Evolutionary conservation across 2,888 invertebrate species (phyloP).

Genomic region (Eupithecia subfuscata): DNA sequence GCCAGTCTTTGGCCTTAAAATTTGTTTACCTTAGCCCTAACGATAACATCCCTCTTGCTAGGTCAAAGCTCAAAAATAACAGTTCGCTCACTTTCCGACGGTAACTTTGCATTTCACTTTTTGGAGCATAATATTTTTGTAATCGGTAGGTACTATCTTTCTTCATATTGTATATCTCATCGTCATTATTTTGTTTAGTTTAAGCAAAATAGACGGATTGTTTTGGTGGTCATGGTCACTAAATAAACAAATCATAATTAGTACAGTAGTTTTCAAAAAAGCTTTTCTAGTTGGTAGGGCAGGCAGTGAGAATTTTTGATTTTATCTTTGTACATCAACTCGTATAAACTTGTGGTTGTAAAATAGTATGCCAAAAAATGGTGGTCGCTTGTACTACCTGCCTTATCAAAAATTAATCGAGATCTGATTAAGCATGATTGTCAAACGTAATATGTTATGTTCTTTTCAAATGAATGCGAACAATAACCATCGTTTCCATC

Average conservation of each 20-base stretch:
- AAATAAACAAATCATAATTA: background rate
- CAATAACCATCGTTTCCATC: background rate
- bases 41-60: constrained; percentile 53
- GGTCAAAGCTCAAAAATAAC: constrained; percentile 38
- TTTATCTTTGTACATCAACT: background rate
- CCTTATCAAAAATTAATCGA: background rate
- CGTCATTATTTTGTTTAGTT: background rate
- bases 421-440: background rate
- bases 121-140: background rate
- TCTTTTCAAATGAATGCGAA: background rate
- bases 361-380: background rate
- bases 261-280: background rate
- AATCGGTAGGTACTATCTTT: background rate
- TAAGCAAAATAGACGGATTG: background rate
- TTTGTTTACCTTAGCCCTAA: constrained; percentile 66
- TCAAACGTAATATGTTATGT: background rate
- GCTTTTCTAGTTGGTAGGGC: background rate
- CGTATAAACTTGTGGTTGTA: background rate
- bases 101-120: background rate
- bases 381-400: too few species aligned
- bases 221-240: background rate
- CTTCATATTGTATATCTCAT: background rate
- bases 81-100: constrained; percentile 15
- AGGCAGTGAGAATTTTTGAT: background rate
- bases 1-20: constrained; percentile 55